Base-by-base conservation (phyloP, 2,113 vertebrate genomes). In the Lagopus muta region DNA sequence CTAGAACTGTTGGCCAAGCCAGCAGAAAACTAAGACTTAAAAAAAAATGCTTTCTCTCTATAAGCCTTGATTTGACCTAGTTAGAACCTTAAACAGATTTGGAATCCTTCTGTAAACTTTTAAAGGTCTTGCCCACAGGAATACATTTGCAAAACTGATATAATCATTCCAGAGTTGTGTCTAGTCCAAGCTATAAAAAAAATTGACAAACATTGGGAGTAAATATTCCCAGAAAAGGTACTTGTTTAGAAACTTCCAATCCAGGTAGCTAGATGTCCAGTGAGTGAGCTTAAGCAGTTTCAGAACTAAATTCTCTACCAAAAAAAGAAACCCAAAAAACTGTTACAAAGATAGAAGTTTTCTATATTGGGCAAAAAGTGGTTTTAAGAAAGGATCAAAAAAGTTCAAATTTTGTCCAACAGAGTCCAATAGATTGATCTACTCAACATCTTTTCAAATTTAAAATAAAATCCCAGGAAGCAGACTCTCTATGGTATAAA, bases 21-120 rank as follows among this genome's bases (percentile, higher is more conserved):
- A 90, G 9, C 8, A 36, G 28, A 90, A 93, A 83, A 15, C n/a
- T 45, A 54, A 42, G 18, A 70, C 57, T 87, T 62, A 6, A 2
- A 16, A 25, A 84, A 50, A 90, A 60, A 57, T 1, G 4, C 69
- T 43, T 92, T 82, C 36, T 67, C 71, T 86, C 8, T 13, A 32
- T 77, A 83, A 86, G 85, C 14, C 34, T 80, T 71, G 34, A 93
- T 67, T 10, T 86, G 71, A 93, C 79, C 82, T 67, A 88, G 48
- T 74, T 91, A 90, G 82, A 90, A 91, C 28, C 79, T 80, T 91
- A 94, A 95, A 89, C 69, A 93, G 69, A 88, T 60, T 38, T 3
- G 8, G 50, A 96, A 91, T 93, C 72, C 38, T 91, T 88, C 76
- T 72, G 71, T 95, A 95, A 96, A 95, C 93, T 96, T 91, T 85